A percentile compares a stretch with the other conserved stretches of the same genome.
These are phyloP conservation scores for Tuta absoluta DNA, from an alignment of 2,888 invertebrate species.

Conservation along the genomic window DNA sequence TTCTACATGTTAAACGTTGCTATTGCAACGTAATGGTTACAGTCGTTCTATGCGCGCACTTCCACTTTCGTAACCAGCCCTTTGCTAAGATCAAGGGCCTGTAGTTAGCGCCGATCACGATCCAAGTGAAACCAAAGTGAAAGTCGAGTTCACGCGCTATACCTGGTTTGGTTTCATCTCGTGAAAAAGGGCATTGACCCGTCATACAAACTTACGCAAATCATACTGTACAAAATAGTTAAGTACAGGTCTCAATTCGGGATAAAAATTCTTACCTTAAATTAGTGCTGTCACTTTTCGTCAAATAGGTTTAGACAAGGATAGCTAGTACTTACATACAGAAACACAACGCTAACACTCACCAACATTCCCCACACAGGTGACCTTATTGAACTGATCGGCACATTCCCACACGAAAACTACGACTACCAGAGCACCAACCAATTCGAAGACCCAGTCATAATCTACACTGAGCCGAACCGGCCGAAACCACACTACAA, in stretches of 20 bases:
- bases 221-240: no score
- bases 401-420: slow-evolving; percentile 74
- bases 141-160: not conserved
- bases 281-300: no score
- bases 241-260: no score
- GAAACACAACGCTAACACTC: slow-evolving; percentile 39
- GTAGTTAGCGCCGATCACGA: not conserved
- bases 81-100: slow-evolving; percentile 2
- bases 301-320: no score
- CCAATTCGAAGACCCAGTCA: slow-evolving; percentile 74
- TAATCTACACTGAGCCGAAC: slow-evolving; percentile 72
- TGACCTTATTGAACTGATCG: slow-evolving; percentile 77
- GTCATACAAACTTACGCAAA: no score
- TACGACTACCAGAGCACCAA: slow-evolving; percentile 73
- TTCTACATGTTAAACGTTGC: no score
- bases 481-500: slow-evolving; percentile 60
- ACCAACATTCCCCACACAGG: slow-evolving; percentile 59
- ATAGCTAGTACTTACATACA: not conserved
- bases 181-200: no score
- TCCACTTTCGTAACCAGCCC: not conserved
- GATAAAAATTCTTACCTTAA: no score
- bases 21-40: no score
- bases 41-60: not conserved
- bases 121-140: slow-evolving; percentile 3
- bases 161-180: no score